A percentile compares a stretch with the other conserved stretches of the same genome.
Evolutionary conservation across 2,113 vertebrate species (phyloP).

Genomic region (Bubo bubo): DNA sequence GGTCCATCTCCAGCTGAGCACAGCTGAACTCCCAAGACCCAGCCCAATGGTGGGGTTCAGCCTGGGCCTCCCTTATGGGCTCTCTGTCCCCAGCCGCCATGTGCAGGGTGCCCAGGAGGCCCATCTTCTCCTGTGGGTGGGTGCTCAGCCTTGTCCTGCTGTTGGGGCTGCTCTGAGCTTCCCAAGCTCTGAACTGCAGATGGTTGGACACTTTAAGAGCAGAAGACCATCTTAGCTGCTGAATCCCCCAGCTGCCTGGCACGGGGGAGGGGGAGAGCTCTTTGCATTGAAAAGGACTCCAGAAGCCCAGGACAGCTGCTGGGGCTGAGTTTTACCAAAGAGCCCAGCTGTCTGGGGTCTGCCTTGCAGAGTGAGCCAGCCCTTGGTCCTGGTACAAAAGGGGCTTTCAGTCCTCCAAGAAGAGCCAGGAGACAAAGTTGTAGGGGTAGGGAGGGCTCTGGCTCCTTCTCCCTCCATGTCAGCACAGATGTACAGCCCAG

Average conservation of each 20-base stretch:
- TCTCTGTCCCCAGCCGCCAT: neutral
- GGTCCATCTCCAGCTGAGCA: neutral
- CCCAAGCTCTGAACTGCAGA: accelerated
- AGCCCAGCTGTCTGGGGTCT: slow-evolving; percentile 35
- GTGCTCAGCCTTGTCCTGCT: accelerated
- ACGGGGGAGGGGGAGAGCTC: neutral
- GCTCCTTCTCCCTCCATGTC: neutral
- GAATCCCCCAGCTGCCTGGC: neutral
- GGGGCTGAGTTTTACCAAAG: neutral
- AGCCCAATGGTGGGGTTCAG: neutral
- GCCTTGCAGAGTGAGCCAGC: neutral
- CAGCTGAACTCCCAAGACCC: neutral
- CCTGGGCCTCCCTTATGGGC: neutral
- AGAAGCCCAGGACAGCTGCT: slow-evolving; percentile 59
- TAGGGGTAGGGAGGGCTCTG: neutral
- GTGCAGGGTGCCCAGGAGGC: neutral
- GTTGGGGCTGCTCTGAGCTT: neutral
- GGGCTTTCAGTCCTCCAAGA: slow-evolving; percentile 29
- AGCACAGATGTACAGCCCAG: neutral
- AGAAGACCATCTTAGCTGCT: neutral
- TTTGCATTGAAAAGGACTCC: neutral
- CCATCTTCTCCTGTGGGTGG: accelerated
- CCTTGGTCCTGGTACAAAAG: slow-evolving; percentile 26
- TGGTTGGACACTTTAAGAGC: neutral
- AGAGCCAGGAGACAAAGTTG: neutral